A percentile compares a stretch with the other conserved stretches of the same genome.
phyloP scores from a whole-genome alignment of 2,113 vertebrate species.

The Benitochromis conjunctus region DNA sequence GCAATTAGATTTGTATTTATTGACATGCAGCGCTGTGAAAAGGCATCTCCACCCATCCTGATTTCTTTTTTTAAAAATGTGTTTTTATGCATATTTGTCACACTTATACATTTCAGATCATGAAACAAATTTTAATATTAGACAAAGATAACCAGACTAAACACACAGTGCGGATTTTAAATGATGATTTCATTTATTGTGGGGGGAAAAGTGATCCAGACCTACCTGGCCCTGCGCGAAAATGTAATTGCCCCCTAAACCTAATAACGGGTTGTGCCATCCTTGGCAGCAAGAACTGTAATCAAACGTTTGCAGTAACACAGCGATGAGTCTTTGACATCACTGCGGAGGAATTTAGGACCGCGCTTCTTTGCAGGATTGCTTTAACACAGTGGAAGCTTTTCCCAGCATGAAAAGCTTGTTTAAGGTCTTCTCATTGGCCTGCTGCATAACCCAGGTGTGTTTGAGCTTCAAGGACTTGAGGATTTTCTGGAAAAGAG shows the following conservation, averaged over 20 bases:
- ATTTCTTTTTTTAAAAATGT: neutral
- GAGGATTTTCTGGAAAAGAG: rapidly evolving
- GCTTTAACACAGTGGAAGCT: neutral
- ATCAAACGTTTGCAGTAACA: neutral
- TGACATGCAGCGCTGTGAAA: neutral
- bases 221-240: neutral
- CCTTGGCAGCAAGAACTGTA: neutral
- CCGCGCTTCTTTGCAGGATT: neutral
- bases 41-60: neutral
- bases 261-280: neutral
- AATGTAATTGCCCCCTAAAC: neutral
- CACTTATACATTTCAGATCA: neutral
- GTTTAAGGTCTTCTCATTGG: neutral
- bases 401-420: neutral
- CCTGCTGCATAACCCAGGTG: neutral
- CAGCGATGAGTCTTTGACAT: neutral
- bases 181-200: neutral
- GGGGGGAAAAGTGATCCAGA: neutral
- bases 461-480: neutral
- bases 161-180: neutral
- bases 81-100: neutral
- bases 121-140: neutral
- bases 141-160: neutral
- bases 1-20: neutral
- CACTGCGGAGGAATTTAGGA: neutral